phyloP scores from a whole-genome alignment of 2,113 vertebrate species.

The Ramphastos sulfuratus region DNA sequence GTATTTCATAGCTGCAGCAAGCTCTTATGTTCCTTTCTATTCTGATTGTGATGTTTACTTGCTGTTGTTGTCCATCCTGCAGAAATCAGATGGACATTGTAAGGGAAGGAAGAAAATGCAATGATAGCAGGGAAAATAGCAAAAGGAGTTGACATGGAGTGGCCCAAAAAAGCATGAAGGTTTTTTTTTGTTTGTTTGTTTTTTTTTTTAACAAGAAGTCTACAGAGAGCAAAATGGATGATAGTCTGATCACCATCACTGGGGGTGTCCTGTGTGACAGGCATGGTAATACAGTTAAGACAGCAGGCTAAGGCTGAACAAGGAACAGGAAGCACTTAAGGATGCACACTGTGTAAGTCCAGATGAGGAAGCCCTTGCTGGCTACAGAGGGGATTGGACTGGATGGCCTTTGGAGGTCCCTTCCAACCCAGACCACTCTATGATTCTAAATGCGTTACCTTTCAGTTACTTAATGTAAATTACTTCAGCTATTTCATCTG shows the following conservation, averaged over 20 bases:
- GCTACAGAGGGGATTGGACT: too few species aligned
- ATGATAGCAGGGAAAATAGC: neutral
- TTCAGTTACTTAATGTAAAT: neutral
- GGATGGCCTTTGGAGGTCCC: too few species aligned
- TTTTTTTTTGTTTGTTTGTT: neutral
- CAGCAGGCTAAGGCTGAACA: neutral
- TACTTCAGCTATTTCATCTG: neutral
- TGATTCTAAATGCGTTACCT: neutral
- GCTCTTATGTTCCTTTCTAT: conserved; percentile 13
- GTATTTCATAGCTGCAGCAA: conserved; percentile 72
- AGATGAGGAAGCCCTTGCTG: too few species aligned
- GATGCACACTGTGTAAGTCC: neutral
- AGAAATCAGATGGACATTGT: neutral
- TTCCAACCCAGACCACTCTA: too few species aligned
- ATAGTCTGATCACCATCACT: neutral
- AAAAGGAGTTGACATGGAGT: neutral
- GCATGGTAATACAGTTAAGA: neutral
- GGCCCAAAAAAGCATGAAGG: neutral
- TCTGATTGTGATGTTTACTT: conserved; percentile 56
- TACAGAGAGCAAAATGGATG: neutral
- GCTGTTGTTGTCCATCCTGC: conserved; percentile 31
- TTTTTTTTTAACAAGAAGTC: neutral
- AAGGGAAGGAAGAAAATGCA: neutral
- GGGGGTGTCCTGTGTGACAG: neutral
- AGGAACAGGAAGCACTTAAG: neutral